Base-by-base conservation (phyloP, 2,888 invertebrate genomes). In the Drosophila eohydei region DNA sequence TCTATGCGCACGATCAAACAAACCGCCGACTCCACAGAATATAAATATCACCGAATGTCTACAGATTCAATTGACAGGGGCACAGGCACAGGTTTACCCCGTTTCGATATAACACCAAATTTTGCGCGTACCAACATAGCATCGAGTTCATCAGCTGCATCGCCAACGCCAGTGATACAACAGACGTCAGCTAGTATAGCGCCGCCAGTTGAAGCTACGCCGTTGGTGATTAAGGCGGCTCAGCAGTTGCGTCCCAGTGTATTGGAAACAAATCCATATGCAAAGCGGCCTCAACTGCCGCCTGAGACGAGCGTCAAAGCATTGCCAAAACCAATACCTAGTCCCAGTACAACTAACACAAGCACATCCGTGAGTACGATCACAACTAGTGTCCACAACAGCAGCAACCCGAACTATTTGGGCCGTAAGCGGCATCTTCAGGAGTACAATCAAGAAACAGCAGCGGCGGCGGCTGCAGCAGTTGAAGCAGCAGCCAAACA, bases 1-100 rank as follows among this genome's bases (percentile, higher is more conserved):
- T 97, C 97, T 0, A 97, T 97, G 51, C 97, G 97, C 92, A 97
- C 97, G 2, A 96, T 97, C 0, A 95, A 97, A 91, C 97, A 97
- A 57, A 96, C 97, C 4, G 97, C 97, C 0, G 97, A 97, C 92
- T 97, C 97, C 0, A 97, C 97, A 0, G 96, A 96, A 40, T 89
- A 86, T 67, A 89, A 88, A 69, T 90, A 90, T 55, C 75, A 77
- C 57, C 74, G 83, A 62, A 78, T 74, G 62, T 70, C 80, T 64
- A 28, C 32, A 8, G 63, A 55, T 12, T 7, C 21, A 4, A 58
- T n/a, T 11, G 2, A 32, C 32, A 6, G n/a, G 12, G n/a, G 1
- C 5, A 65, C 58, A 1, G 43, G 12, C 2, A 16, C 50, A 11
- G 41, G 26, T 11, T 4, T 28, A 5, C 96, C 96, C 11, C 96